Evolutionary conservation across 2,113 vertebrate genomes (phyloP).

Genomic region (Chaetops frenatus): DNA sequence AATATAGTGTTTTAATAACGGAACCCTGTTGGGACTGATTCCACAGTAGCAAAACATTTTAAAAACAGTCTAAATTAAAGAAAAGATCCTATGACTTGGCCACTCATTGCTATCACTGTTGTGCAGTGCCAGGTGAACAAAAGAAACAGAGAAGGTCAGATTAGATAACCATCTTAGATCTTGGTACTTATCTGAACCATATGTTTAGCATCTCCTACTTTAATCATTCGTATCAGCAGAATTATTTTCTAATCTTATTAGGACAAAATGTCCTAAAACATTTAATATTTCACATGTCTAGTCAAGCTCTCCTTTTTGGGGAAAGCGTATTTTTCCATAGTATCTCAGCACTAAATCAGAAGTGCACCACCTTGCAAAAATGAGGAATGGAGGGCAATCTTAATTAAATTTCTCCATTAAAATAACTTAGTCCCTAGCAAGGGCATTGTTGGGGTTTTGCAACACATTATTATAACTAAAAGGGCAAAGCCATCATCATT

Average conservation of each 20-base stretch:
- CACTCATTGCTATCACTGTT: neutral
- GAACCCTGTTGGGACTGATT: neutral
- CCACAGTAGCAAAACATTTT: neutral
- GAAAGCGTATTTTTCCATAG: neutral
- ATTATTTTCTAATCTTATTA: slow-evolving; percentile 3
- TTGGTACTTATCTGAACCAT: neutral
- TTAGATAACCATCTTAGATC: neutral
- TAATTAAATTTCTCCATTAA: neutral
- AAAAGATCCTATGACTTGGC: neutral
- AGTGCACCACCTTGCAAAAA: neutral
- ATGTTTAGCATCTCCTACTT: neutral
- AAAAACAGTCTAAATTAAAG: neutral
- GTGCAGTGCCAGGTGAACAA: neutral
- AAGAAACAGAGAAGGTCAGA: neutral
- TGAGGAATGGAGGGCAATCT: neutral
- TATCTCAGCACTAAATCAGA: neutral
- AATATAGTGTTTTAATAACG: neutral
- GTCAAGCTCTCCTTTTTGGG: neutral
- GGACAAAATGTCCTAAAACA: neutral
- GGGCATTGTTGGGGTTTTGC: neutral
- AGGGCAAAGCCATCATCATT: neutral
- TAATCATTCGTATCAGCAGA: neutral
- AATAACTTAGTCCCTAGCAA: neutral
- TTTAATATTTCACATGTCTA: neutral
- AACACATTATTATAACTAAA: neutral